phyloP scores from a whole-genome alignment of 1,140 invertebrate genomes.

The fruit fly (Drosophila melanogaster) region DNA sequence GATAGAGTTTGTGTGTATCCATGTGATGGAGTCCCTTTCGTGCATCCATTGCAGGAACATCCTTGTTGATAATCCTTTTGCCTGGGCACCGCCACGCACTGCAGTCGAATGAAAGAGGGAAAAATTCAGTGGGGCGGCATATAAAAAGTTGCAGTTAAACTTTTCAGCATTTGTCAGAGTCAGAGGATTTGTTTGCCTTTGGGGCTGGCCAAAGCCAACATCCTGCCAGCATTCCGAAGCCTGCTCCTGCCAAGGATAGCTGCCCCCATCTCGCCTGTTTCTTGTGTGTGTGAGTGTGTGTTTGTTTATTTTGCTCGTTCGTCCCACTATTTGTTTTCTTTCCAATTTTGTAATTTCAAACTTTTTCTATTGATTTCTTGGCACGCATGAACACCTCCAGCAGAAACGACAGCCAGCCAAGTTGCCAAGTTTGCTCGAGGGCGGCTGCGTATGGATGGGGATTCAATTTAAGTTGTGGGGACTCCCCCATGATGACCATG shows the following conservation, averaged over 20 bases:
- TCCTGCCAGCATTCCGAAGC: constrained; percentile 52
- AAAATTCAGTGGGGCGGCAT: not conserved
- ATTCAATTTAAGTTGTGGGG: constrained; percentile 78
- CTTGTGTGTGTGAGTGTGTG: constrained; percentile 27
- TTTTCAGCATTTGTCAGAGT: constrained; percentile 82
- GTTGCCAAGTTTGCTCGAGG: constrained; percentile 54
- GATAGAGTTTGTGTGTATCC: constrained; percentile 22
- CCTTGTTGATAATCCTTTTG: constrained; percentile 46
- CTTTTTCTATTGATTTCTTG: constrained; percentile 80
- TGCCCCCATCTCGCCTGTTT: constrained; percentile 8
- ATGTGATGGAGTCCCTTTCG: constrained; percentile 19
- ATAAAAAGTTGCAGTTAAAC: constrained; percentile 78
- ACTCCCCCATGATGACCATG: constrained; percentile 64
- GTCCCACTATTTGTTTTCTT: constrained; percentile 81
- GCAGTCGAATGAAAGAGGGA: constrained; percentile 7
- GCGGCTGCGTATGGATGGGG: not conserved
- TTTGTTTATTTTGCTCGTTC: constrained; percentile 59
- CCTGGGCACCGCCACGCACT: constrained; percentile 32
- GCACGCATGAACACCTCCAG: constrained; percentile 82
- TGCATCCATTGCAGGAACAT: constrained; percentile 9
- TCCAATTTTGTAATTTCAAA: constrained; percentile 83
- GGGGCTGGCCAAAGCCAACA: constrained; percentile 65
- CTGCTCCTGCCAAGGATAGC: constrained; percentile 16
- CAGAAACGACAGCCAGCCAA: constrained; percentile 72
- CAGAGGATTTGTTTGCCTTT: constrained; percentile 79